These are phyloP conservation scores for Coelogynopora nodosa DNA, from an alignment of 2,888 invertebrate species.

Conservation along the genomic window DNA sequence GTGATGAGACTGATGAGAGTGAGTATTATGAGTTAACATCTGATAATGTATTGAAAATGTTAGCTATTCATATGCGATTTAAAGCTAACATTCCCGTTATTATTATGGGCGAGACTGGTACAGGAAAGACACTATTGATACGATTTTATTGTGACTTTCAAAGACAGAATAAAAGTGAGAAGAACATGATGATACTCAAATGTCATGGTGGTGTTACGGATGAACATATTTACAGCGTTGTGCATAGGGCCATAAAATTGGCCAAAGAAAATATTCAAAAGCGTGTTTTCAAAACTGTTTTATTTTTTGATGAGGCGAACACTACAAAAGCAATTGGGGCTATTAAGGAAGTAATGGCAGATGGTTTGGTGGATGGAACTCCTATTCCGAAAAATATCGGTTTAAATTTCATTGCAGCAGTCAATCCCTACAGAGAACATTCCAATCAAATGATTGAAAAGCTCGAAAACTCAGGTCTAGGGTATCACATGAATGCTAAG, in stretches of 20 bases:
- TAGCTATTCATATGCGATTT: slow-evolving; percentile 46
- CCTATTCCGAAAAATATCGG: slow-evolving; percentile 15
- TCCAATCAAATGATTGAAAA: slow-evolving; percentile 5
- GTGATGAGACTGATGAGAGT: not conserved
- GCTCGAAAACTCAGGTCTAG: slow-evolving; percentile 19
- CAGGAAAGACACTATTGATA: slow-evolving; percentile 35
- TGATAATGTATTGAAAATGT: slow-evolving; percentile 47
- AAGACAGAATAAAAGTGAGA: not conserved
- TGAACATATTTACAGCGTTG: not conserved
- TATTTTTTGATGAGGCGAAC: slow-evolving; percentile 47
- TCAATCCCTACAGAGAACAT: slow-evolving; percentile 44
- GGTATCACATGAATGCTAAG: slow-evolving; percentile 12
- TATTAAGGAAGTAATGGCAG: slow-evolving; percentile 46
- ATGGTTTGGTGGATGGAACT: slow-evolving; percentile 39
- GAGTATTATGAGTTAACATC: slow-evolving; percentile 43
- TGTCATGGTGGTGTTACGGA: slow-evolving; percentile 32
- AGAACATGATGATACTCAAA: not conserved
- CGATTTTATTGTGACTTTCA: not conserved
- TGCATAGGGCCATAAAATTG: not conserved
- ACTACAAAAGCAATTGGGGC: slow-evolving; percentile 46
- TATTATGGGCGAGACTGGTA: slow-evolving; percentile 40
- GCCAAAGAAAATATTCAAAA: not conserved
- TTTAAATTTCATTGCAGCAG: slow-evolving; percentile 40
- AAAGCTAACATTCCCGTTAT: slow-evolving; percentile 37
- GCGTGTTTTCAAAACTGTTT: not conserved